Conservation (phyloP, 2,113 vertebrate genomes). For the Ibidorhyncha struthersii region DNA sequence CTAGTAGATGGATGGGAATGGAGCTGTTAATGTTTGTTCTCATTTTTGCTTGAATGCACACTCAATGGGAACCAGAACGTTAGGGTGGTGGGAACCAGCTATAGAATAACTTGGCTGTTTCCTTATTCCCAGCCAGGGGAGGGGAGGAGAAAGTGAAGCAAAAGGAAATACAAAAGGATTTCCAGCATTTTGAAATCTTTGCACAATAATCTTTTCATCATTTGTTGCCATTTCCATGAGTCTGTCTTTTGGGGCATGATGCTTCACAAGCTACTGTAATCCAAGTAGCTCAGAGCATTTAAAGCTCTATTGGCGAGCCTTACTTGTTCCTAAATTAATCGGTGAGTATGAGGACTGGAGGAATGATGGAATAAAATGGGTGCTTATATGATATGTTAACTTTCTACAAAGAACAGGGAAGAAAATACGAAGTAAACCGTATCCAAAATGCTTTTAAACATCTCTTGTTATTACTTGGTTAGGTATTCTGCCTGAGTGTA, state of each 20-base stretch:
- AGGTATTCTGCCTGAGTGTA: not conserved
- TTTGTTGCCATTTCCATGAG: not conserved
- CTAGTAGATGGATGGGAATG: conserved; percentile 47
- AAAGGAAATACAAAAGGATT: conserved; percentile 39
- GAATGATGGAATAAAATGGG: not conserved
- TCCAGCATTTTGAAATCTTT: conserved; percentile 40
- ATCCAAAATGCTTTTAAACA: not conserved
- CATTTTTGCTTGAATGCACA: conserved; percentile 51
- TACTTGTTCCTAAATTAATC: conserved; percentile 2
- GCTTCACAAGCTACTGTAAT: not conserved
- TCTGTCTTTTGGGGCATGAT: not conserved
- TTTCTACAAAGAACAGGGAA: not conserved
- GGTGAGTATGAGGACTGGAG: not conserved
- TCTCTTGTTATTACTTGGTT: not conserved
- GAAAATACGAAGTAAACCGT: not conserved
- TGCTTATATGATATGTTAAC: not conserved
- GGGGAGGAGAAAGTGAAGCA: not conserved
- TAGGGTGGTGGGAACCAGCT: conserved; percentile 34
- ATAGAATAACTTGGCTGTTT: conserved; percentile 53
- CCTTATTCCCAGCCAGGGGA: conserved; percentile 6
- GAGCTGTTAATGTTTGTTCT: conserved; percentile 41
- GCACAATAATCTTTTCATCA: conserved; percentile 37
- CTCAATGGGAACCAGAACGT: conserved; percentile 30
- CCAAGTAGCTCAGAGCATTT: not conserved
- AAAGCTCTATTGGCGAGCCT: not conserved